Evolutionary conservation across 1,140 invertebrate genomes (phyloP).

Genomic region (Diachasma alloeum): DNA sequence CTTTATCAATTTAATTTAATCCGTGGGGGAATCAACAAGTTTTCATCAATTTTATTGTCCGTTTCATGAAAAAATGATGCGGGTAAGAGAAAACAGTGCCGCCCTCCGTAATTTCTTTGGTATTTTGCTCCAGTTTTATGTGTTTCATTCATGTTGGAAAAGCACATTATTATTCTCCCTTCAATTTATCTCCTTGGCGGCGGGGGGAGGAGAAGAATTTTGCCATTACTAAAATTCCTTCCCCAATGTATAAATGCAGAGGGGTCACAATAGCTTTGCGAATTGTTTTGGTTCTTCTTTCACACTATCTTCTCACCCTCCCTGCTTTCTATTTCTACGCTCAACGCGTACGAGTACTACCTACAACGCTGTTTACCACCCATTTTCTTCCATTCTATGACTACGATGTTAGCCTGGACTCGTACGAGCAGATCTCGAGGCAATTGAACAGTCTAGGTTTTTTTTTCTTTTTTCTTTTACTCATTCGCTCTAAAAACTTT

Average conservation of each 20-base stretch:
- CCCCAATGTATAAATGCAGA: slow-evolving; percentile 49
- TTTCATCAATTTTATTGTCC: background rate
- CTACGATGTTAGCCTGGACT: background rate
- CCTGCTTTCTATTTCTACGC: background rate
- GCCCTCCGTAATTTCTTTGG: background rate
- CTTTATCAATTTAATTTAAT: slow-evolving; percentile 40
- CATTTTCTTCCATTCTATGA: background rate
- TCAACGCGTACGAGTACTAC: background rate
- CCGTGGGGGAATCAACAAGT: too few species aligned
- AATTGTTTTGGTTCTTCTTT: slow-evolving; percentile 48
- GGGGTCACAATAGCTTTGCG: slow-evolving; percentile 42
- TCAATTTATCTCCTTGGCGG: slow-evolving; percentile 30
- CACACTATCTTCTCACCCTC: slow-evolving; percentile 13
- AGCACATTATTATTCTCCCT: slow-evolving; percentile 8
- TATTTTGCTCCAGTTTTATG: background rate
- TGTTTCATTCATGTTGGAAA: background rate
- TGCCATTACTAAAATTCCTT: slow-evolving; percentile 55
- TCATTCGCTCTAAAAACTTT: slow-evolving; percentile 1
- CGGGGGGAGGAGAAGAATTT: slow-evolving; percentile 57
- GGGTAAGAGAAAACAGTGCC: background rate
- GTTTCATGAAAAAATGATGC: background rate
- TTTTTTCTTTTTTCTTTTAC: too few species aligned
- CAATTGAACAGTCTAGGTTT: background rate
- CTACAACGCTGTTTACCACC: background rate
- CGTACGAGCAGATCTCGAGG: background rate